Base-by-base conservation (phyloP, 2,797 vertebrate genomes). In the Sebastes cheni region DNA sequence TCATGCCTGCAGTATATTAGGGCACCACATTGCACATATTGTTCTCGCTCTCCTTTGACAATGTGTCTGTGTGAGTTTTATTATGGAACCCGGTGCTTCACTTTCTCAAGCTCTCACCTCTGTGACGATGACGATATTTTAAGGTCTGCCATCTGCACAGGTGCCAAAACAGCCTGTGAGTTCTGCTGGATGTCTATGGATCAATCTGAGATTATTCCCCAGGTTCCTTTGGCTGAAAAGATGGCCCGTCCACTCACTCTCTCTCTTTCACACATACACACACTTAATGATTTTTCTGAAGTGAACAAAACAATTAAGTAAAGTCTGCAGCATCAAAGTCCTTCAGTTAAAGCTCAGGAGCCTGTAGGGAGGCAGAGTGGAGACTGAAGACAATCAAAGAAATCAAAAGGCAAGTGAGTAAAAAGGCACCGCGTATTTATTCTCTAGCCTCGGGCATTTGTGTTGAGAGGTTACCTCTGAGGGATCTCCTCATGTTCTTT, bases 271-370 rank as follows among this genome's bases (percentile, higher is more conserved):
- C 72, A 42, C 22, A 25, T 22, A 71, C 62, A 77, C 88, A 81
- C 88, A 34, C 11, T 80, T 91, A 93, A 94, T 87, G 91, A 92
- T 92, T 94, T 93, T 91, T 92, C 83, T 88, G 84, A 92, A 91
- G 88, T 91, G 89, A 91, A 88, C 91, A 90, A 94, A 95, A 95
- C 89, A 94, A 95, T 95, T 93, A 95, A 88, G 90, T 91, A 75
- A 92, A 93, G 84, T 87, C 84, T 11, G 79, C 72, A 81, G 81
- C 83, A 65, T 89, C 62, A 80, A 75, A 82, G 84, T 88, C 76
- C 66, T 89, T 88, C 54, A 81, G 75, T 88, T 89, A 86, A 88
- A 85, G 79, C 86, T 80, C 70, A 75, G 65, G 64, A 23, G 84
- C 76, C 84, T 83, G 59, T 42, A 34, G 89, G 89, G 92, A 91